phyloP scores from a whole-genome alignment of 2,888 invertebrate species.

The Acleris laterana region DNA sequence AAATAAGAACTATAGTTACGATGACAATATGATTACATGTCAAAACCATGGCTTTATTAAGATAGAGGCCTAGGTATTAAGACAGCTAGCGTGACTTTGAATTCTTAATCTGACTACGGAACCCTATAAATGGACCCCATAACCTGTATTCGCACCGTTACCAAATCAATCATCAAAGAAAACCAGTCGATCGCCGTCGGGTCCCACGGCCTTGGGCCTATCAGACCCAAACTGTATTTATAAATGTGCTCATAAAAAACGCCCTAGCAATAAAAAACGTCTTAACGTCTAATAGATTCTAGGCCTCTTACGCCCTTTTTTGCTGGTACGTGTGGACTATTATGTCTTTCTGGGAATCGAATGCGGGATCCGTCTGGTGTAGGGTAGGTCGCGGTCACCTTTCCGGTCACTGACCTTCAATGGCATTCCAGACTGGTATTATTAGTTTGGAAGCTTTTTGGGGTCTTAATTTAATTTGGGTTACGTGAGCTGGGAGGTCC shows the following conservation, averaged over 20 bases:
- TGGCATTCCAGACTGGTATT: constrained; percentile 21
- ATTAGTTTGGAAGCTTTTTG: constrained; percentile 9
- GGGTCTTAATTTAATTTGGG: constrained; percentile 2
- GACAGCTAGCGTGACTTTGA: too few relatives aligned
- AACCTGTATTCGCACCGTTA: background rate
- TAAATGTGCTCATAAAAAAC: background rate
- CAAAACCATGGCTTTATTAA: too few relatives aligned
- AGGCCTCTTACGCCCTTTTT: background rate
- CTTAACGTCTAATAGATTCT: background rate
- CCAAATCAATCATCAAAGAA: background rate
- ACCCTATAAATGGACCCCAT: background rate
- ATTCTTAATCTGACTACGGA: too few relatives aligned
- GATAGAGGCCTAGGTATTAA: too few relatives aligned
- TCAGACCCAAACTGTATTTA: background rate
- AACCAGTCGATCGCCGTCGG: background rate
- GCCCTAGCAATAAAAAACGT: background rate
- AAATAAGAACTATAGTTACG: too few relatives aligned
- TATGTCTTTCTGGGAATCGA: constrained; percentile 33
- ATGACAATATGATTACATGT: too few relatives aligned
- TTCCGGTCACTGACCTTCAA: constrained; percentile 14
- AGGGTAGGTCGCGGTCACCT: constrained; percentile 35
- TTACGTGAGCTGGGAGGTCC: too few relatives aligned
- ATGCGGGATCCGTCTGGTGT: constrained; percentile 17
- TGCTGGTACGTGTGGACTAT: background rate
- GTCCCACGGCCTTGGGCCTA: background rate